Evolutionary conservation across 2,113 vertebrate species (phyloP), one percentile per base, ranked within the genome.

Genomic region (Aegotheles bennettii): DNA sequence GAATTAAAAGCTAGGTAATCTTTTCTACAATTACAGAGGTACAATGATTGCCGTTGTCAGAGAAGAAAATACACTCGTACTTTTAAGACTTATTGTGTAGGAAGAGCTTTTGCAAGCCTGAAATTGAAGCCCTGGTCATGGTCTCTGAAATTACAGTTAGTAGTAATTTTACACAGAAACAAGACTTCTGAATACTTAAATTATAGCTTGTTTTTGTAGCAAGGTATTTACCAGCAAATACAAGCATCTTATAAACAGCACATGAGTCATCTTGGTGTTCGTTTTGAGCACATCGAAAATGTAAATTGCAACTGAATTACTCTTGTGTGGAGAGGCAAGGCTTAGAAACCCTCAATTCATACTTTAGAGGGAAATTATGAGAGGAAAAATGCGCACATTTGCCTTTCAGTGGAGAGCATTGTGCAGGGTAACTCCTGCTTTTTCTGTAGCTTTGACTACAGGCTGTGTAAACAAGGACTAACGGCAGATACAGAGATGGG

Each of bases 141-240:
- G 85, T 96, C 84, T 93, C 83, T 79, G 61, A 91, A 96, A 97
- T 93, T 94, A 92, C 13, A 2, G 63, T 50, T 92, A 47, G 83
- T 89, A 89, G 85, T 93, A 96, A 97, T 97, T 96, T 94, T 92
- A 93, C 93, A 80, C 86, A 84, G 88, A 94, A 95, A 57, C 73
- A 94, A 96, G 95, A 88, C 61, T 97, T 97, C 25, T 77, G 90
- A 96, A 96, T 92, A 87, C 90, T 96, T 90, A 95, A 96, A 97
- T 96, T 95, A 94, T 57, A 94, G 78, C 95, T 96, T 97, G 87
- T 95, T 96, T 95, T 96, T 91, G 86, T 90, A 85, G 80, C 65
- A 84, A 95, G 70, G 79, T 91, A 96, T 94, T 97, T 97, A 94
- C 89, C n/a, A 89, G 63, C 51, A 96, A 95, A 89, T 79, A 77